Conservation (phyloP, 2,888 invertebrate genomes). For the Drosophila recens region DNA sequence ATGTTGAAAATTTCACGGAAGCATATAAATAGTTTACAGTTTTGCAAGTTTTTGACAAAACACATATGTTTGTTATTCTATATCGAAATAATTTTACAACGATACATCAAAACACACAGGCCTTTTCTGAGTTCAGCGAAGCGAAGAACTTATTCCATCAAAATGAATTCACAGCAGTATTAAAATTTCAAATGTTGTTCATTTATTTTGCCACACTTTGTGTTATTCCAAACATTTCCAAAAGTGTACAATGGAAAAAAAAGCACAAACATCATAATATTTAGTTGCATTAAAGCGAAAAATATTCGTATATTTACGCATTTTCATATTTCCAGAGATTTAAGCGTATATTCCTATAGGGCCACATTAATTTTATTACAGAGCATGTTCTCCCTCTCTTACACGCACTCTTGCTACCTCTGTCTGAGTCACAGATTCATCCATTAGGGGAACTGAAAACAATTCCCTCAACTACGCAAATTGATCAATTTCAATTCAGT, state of each 20-base stretch:
- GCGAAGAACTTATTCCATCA: constrained; percentile 4
- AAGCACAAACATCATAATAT: neutral
- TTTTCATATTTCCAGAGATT: constrained; percentile 30
- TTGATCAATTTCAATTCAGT: constrained; percentile 80
- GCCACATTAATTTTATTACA: constrained; percentile 65
- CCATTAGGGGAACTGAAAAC: constrained; percentile 69
- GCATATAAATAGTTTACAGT: constrained; percentile 3
- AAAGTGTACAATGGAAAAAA: neutral
- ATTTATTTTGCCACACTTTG: constrained; percentile 11
- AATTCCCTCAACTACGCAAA: constrained; percentile 77
- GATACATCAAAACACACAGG: constrained; percentile 7
- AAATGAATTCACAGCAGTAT: constrained; percentile 17
- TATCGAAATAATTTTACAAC: constrained; percentile 5
- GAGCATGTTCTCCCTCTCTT: neutral
- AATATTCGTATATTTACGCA: constrained; percentile 16
- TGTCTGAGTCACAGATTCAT: constrained; percentile 52
- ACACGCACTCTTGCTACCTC: neutral
- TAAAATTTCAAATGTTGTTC: constrained; percentile 7
- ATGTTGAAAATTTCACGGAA: neutral
- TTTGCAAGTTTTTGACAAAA: neutral
- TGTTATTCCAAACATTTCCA: neutral
- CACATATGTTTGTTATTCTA: constrained; percentile 8
- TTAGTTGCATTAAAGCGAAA: constrained; percentile 27
- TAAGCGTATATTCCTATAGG: constrained; percentile 34
- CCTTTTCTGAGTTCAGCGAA: neutral